Evolutionary conservation across 2,888 invertebrate species (phyloP).

Genomic region (Brachypalpus laphriformis): DNA sequence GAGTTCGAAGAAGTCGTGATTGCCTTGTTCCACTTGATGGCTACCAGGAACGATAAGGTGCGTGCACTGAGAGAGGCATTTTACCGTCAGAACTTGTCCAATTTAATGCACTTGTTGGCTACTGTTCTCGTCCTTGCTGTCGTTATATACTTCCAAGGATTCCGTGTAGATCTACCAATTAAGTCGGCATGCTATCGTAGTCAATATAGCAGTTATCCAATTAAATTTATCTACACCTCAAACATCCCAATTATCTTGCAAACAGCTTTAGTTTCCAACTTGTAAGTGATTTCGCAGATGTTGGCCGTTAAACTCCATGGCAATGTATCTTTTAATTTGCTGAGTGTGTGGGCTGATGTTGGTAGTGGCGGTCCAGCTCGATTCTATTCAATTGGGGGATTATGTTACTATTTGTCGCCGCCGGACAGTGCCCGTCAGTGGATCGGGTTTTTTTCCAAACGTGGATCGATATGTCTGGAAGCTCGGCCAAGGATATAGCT

Average conservation of each 20-base stretch:
- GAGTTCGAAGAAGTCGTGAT: constrained; percentile 99
- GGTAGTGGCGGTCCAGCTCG: constrained; percentile 99
- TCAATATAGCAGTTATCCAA: constrained; percentile 99
- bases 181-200: constrained; percentile 99
- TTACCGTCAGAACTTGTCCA: constrained; percentile 99
- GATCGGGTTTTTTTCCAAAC: constrained; percentile 99
- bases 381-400: constrained; percentile 98
- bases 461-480: constrained; percentile 99
- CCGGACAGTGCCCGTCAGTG: constrained; percentile 98
- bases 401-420: constrained; percentile 99
- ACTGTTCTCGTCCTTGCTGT: constrained; percentile 99
- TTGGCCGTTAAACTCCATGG: constrained; percentile 99
- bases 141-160: constrained; percentile 99
- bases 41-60: constrained; percentile 99
- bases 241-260: constrained; percentile 99
- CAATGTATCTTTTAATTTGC: constrained; percentile 97
- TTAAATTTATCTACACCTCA: constrained; percentile 99
- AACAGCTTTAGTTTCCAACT: constrained; percentile 98
- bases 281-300: constrained; percentile 99
- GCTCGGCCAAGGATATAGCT: constrained; percentile 99
- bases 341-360: constrained; percentile 99
- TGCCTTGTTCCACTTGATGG: constrained; percentile 98
- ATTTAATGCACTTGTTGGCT: constrained; percentile 98
- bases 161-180: constrained; percentile 99
- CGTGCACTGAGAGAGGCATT: constrained; percentile 98